Evolutionary conservation across 1,140 invertebrate genomes (phyloP), one percentile per base, ranked within the genome.

Genomic region (Grapholita molesta): DNA sequence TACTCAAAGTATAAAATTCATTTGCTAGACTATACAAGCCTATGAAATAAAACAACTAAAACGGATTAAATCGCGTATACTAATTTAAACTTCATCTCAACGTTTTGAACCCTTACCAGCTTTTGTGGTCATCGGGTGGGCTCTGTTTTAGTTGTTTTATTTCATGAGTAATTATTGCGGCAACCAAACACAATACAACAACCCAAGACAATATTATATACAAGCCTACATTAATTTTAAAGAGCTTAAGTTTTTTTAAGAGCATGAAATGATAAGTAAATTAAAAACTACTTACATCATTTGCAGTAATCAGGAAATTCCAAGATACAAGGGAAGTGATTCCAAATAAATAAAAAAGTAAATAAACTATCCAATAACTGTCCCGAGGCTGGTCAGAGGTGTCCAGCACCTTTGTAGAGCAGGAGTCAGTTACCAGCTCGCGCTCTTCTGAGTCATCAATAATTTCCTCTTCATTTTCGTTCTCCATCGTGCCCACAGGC

Each of bases 301-400:
- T 96, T 21, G 97, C 97, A 70, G 97, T 99, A 28, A 99, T 96
- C 83, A 99, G 98, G 89, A 99, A 99, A 87, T 97, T 98, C 98
- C 97, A 99, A 70, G 98, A 97, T 18, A 98, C 94, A 66, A 99
- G 92, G 24, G 97, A 97, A 61, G 96, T 96, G 78, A 98, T 95
- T 48, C 98, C 98, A 71, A 99, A 94, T 69, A 99, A 91, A 86
- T 97, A 97, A 92, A 99, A 99, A 57, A 97, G 95, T 15, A 96
- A 91, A 79, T 97, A 98, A 11, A 97, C 96, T 33, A 93, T 85
- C 33, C 92, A 83, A 66, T 93, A 95, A 74, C 92, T 94, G 74
- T 96, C 95, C 23, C 78, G 72, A 11, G 96, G 96, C 30, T 80
- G 95, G 2, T 87, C 87, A 0, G 66, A 53, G 1, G 75, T 70